These are phyloP conservation scores for Motacilla tschutschensis DNA, from an alignment of 2,113 vertebrate genomes.

Conservation along the genomic window DNA sequence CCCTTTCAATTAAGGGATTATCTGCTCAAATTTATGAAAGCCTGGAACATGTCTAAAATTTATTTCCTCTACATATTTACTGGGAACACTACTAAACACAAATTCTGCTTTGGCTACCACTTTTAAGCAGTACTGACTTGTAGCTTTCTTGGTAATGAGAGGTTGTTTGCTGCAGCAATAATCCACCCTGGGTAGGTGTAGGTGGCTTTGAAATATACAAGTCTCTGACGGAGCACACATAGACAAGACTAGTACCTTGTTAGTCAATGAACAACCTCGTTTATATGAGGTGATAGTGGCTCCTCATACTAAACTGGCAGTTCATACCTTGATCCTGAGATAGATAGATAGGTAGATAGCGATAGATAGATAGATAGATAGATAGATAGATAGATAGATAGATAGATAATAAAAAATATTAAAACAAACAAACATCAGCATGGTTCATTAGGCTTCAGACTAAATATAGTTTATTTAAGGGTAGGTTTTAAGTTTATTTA, in stretches of 20 bases:
- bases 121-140: background rate
- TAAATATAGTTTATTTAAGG: background rate
- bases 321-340: background rate
- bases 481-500: background rate
- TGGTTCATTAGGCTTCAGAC: background rate
- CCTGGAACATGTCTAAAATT: background rate
- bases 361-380: background rate
- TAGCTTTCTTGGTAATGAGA: background rate
- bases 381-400: background rate
- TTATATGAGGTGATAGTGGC: background rate
- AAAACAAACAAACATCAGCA: background rate
- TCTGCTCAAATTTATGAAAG: background rate
- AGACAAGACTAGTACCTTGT: background rate
- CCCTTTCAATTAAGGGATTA: background rate
- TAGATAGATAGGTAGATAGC: background rate
- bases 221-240: background rate
- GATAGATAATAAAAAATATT: background rate
- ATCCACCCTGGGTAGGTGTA: background rate
- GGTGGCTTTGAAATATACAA: background rate
- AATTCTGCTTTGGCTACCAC: background rate
- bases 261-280: background rate
- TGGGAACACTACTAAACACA: background rate
- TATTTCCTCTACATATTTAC: background rate
- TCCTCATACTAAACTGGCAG: background rate
- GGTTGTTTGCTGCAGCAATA: background rate